Percentiles rank a stretch among this genome's conserved stretches.
phyloP scores from a whole-genome alignment of 1,140 invertebrate species.

The Cotesia chilonis region DNA sequence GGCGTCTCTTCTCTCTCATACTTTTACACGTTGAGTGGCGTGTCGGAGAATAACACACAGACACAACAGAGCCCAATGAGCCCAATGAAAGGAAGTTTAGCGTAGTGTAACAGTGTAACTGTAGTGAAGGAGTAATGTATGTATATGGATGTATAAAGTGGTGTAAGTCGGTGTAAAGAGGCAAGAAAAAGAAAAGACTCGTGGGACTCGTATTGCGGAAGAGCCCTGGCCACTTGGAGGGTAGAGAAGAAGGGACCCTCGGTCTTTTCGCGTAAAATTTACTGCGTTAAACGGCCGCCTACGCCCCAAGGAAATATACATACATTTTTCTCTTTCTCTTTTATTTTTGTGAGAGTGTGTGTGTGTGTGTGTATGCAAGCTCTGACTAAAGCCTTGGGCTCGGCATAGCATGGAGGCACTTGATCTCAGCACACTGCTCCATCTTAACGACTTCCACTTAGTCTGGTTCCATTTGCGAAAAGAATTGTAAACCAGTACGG shows the following conservation, averaged over 20 bases:
- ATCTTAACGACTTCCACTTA: slow-evolving; percentile 30
- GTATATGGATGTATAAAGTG: slow-evolving; percentile 22
- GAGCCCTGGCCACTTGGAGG: slow-evolving; percentile 55
- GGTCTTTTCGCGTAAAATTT: slow-evolving; percentile 57
- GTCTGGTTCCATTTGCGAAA: slow-evolving; percentile 24
- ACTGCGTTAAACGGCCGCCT: slow-evolving; percentile 55
- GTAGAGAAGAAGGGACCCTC: slow-evolving; percentile 46
- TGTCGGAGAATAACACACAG: background rate
- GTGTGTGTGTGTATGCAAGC: background rate
- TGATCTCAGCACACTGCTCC: slow-evolving; percentile 22
- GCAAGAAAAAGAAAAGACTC: slow-evolving; percentile 50
- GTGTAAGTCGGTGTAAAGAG: slow-evolving; percentile 18
- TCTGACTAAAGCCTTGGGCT: background rate
- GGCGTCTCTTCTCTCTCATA: background rate
- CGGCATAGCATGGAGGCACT: slow-evolving; percentile 3
- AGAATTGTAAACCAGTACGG: slow-evolving; percentile 13
- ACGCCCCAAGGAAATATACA: slow-evolving; percentile 37
- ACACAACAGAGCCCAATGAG: too few species aligned
- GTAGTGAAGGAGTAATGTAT: slow-evolving; percentile 34
- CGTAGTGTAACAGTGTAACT: slow-evolving; percentile 1
- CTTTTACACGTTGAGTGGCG: background rate
- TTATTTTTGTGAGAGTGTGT: background rate
- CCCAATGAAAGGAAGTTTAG: too few species aligned
- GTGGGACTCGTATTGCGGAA: slow-evolving; percentile 56
- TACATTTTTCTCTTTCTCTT: background rate